Base-by-base conservation (phyloP, 2,797 vertebrate genomes). In the Sebastiscus albofasciatus region DNA sequence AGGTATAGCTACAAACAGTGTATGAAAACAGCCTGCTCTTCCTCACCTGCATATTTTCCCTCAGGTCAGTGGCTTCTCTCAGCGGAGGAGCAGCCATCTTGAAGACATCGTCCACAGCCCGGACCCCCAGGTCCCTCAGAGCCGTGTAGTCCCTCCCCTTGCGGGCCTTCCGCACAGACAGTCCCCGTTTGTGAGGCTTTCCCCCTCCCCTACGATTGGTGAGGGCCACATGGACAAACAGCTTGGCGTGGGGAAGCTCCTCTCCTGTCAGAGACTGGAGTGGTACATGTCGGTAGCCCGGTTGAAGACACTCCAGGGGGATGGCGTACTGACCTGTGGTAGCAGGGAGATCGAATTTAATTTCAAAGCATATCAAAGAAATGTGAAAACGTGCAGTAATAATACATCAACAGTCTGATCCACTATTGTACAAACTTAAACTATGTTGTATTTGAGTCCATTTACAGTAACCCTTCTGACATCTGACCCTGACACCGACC, bases 141-240 rank as follows among this genome's bases (percentile, higher is more conserved):
- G 96, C 97, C 1, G 97, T 96, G 86, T 99, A 99, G 77, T 98
- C 96, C 85, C 98, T 95, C 58, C 97, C 96, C 76, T 96, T 97
- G 85, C 97, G 95, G 69, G 97, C 96, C 92, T 98, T 99, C 20
- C 98, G 94, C 86, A 99, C 97, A 1, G 98, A 99, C 58, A 98
- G 96, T 39, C 98, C 98, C 61, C 98, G 92, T 82, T 99, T 99
- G 86, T 98, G 97, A 83, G 98, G 97, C 79, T 99, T 99, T 56
- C 98, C 98, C 33, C 98, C 98, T 83, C 98, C 98, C 91, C 98
- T 95, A 6, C 98, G 96, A 92, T 98, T 98, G 80, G 98, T 99
- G 61, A 99, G 97, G 13, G 98, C 98, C 94, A 98, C 98, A 0
- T 99, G 98, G 80, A 99, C 97, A 11, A 99, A 99, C 55, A 99